Conservation (phyloP, 2,113 vertebrate genomes). For the Perca schrenkii region DNA sequence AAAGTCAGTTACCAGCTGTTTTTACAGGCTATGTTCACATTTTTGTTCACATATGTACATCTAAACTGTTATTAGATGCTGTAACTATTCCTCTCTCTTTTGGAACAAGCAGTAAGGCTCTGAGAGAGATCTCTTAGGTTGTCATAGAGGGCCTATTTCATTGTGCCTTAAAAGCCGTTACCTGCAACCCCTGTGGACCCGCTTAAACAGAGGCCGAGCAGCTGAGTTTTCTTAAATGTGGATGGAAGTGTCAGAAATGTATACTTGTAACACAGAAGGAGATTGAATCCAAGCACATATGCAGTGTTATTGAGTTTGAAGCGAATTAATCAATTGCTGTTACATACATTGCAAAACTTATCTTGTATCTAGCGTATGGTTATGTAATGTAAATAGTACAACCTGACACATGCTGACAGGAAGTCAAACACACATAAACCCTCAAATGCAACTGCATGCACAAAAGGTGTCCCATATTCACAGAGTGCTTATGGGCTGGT, state of each 20-base stretch:
- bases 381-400: conserved; percentile 39
- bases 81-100: neutral
- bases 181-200: neutral
- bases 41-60: neutral
- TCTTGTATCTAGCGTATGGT: conserved; percentile 16
- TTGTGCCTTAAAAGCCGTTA: neutral
- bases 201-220: neutral
- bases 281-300: conserved; percentile 8
- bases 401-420: conserved; percentile 40
- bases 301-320: neutral
- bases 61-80: neutral
- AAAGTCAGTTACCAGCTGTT: neutral
- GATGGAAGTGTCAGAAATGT: neutral
- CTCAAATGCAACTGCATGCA: conserved; percentile 35
- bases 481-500: conserved; percentile 34
- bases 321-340: neutral
- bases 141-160: neutral
- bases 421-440: conserved; percentile 36
- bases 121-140: neutral
- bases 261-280: neutral
- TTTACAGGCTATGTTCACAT: neutral
- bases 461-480: conserved; percentile 61
- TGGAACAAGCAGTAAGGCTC: neutral
- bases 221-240: neutral
- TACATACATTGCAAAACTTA: neutral